Percentiles rank a stretch among this genome's conserved stretches.
Conservation (phyloP, 2,888 invertebrate genomes). For the Deilephila elpenor region DNA sequence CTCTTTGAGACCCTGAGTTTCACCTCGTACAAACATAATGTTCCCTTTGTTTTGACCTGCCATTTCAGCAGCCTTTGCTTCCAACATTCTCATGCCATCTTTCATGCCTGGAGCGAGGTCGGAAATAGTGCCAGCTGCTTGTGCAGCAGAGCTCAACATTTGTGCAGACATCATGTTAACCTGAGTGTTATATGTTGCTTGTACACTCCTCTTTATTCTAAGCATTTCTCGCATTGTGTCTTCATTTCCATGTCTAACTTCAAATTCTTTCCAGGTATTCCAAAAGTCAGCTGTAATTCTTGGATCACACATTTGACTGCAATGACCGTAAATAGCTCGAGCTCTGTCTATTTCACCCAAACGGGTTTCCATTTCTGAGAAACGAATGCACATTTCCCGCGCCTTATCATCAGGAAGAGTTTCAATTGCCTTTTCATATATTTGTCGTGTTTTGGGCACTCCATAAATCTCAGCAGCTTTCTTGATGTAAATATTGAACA, state of each 20-base stretch:
- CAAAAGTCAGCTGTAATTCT: conserved; percentile 97
- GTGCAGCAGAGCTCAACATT: conserved; percentile 92
- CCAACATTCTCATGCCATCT: conserved; percentile 95
- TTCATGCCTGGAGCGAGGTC: conserved; percentile 90
- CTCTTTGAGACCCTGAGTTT: conserved; percentile 90
- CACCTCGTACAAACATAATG: conserved; percentile 94
- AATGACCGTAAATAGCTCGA: conserved; percentile 98
- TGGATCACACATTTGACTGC: conserved; percentile 99
- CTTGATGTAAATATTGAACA: conserved; percentile 99
- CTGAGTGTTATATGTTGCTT: conserved; percentile 99
- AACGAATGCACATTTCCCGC: conserved; percentile 97
- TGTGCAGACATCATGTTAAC: conserved; percentile 99
- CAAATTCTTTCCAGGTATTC: conserved; percentile 99
- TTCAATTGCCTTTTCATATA: conserved; percentile 99
- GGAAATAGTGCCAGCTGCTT: conserved; percentile 87
- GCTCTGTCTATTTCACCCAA: conserved; percentile 99
- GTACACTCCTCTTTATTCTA: conserved; percentile 97
- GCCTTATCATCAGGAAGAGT: conserved; percentile 95
- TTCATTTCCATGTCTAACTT: conserved; percentile 99
- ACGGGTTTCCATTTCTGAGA: conserved; percentile 99
- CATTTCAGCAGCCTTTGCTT: conserved; percentile 92
- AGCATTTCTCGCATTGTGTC: conserved; percentile 99
- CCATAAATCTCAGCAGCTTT: conserved; percentile 99
- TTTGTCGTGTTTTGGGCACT: conserved; percentile 97
- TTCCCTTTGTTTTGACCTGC: conserved; percentile 83